These are phyloP conservation scores for Cinclus mexicanus DNA, from an alignment of 2,113 vertebrate species.

Conservation along the genomic window DNA sequence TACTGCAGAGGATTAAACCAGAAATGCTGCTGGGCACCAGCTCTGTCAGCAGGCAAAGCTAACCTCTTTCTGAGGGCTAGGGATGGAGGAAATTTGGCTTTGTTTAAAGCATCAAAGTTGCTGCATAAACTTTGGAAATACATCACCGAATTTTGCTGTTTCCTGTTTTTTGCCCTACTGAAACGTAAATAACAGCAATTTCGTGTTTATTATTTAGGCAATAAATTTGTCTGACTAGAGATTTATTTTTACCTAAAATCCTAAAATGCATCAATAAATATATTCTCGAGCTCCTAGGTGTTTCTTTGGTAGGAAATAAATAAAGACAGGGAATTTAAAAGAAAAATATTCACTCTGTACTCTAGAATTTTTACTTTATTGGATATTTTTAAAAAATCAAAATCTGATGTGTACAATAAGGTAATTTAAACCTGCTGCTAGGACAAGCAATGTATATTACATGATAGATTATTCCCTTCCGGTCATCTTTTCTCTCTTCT, in stretches of 20 bases:
- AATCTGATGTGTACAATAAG: neutral
- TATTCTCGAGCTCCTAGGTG: neutral
- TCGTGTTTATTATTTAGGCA: neutral
- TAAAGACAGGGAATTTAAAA: neutral
- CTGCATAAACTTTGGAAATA: neutral
- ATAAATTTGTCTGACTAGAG: neutral
- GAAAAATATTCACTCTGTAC: neutral
- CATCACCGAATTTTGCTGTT: neutral
- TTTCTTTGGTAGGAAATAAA: neutral
- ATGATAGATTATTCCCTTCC: neutral
- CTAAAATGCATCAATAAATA: neutral
- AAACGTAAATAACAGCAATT: neutral
- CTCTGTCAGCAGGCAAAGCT: neutral
- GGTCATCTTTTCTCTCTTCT: neutral
- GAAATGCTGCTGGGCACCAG: neutral
- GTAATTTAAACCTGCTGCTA: neutral
- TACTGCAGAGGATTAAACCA: neutral
- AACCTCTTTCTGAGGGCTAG: neutral
- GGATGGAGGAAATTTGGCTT: neutral
- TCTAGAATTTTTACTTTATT: neutral
- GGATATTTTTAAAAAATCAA: neutral
- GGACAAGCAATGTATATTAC: neutral
- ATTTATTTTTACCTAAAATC: neutral
- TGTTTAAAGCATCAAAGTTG: neutral
- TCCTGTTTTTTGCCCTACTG: neutral